Base-by-base conservation (phyloP, 1,140 invertebrate species). In the Centruroides sculpturatus region DNA sequence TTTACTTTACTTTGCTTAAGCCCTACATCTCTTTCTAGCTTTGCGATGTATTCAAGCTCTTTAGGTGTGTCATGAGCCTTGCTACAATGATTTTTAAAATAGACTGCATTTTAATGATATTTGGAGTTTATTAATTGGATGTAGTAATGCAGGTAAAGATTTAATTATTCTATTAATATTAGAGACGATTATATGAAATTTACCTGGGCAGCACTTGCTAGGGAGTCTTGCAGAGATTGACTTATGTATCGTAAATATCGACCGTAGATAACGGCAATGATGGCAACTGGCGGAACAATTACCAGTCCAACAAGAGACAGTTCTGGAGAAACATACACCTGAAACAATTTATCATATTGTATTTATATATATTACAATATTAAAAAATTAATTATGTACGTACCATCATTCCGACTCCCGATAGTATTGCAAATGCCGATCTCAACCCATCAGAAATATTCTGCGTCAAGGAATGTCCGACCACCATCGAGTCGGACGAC, bases 391-490 rank as follows among this genome's bases (percentile, higher is more conserved):
- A 23, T 23, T 23, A 23, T 0, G 3, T n/a, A 51, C 23, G 75
- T 76, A 92, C 89, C 94, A 98, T 98, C 89, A 98, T 94, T 5
- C 83, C 84, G 23, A 89, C 82, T 10, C 92, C 91, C 54, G 85
- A 86, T 48, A 81, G 70, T 6, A 88, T 85, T 82, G 92, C 92
- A 54, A 93, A 83, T 5, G 83, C 69, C 0, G 91, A 88, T 46
- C 94, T 74, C 12, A 97, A 72, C 0, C 94, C 94, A 77, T 98
- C 93, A 41, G 92, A 95, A 62, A 98, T 82, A 75, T 98, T 98
- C 68, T 83, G 84, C 47, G 92, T 96, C 2, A 98, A 77, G 7
- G 92, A 87, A 47, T 86, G 82, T n/a, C 92, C 92, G 3, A 98
- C 89, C 13, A 96, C 75, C 60, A 87, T 83, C 5, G 92, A 87